phyloP scores from a whole-genome alignment of 2,888 invertebrate species.

The Ormyrus pomaceus region DNA sequence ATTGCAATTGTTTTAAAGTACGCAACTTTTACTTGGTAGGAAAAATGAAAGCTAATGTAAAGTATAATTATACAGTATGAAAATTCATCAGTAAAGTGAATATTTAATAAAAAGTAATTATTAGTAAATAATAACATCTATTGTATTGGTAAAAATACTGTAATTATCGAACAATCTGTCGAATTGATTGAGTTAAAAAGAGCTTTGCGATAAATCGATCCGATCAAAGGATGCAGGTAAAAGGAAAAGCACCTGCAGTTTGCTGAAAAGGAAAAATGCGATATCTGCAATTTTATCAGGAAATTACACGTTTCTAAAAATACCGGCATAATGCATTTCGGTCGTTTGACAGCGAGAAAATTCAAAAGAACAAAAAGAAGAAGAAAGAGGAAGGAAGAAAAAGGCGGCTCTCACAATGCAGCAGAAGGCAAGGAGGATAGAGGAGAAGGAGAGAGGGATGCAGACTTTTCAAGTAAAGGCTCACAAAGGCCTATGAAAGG shows the following conservation, averaged over 20 bases:
- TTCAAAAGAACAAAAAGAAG: constrained; percentile 24
- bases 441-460: constrained; percentile 16
- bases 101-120: neutral
- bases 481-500: constrained; percentile 63
- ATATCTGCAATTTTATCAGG: constrained; percentile 9
- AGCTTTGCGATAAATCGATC: constrained; percentile 1
- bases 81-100: too few species aligned
- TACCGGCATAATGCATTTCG: constrained; percentile 20
- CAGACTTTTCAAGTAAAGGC: constrained; percentile 55
- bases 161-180: neutral
- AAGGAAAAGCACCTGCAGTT: constrained; percentile 16
- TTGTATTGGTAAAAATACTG: neutral
- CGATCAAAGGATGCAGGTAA: neutral
- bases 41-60: neutral
- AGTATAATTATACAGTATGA: too few species aligned
- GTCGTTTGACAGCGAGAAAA: constrained; percentile 14
- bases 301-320: constrained; percentile 30
- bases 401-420: constrained; percentile 7
- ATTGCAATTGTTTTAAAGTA: neutral
- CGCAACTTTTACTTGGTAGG: constrained; percentile 7
- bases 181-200: neutral
- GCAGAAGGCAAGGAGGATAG: neutral
- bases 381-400: constrained; percentile 9
- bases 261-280: constrained; percentile 10
- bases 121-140: neutral